Evolutionary conservation across 2,888 invertebrate genomes (phyloP), one percentile per base, ranked within the genome.

Genomic region (Brenthis hecate): DNA sequence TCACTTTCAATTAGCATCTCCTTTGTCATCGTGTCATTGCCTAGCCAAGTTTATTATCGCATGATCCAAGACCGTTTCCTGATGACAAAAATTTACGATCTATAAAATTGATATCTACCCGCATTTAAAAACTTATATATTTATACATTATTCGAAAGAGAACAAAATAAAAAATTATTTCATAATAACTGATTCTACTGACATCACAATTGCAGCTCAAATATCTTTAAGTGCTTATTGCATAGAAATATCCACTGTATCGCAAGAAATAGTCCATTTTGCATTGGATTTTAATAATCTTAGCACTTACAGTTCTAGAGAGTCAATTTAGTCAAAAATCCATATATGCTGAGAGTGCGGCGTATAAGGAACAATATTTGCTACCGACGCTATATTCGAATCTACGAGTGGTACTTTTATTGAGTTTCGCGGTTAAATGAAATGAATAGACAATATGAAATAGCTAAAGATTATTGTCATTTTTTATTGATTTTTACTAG

Each of bases 21-120:
- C 84, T 85, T 86, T 87, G 85, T 86, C 86, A 80, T 83, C 78
- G 82, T 87, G 88, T 88, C 89, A 85, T 87, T 85, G 85, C 79
- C 78, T 77, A 77, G 80, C 77, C 80, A 82, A 80, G 82, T 89
- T 90, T 89, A 89, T 81, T 78, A 84, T 91, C 85, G 91, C 91
- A 90, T 91, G 91, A 80, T 79, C 78, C 73, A 68, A 71, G 81
- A 87, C 86, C 88, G 86, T 91, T 91, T 89, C 87, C 89, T 85
- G 82, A 80, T 78, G 80, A 82, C 83, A 84, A 80, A 85, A 89
- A 89, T 91, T 90, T 88, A 90, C 86, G 85, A 87, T 82, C 91
- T 78, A 90, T 89, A 88, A 91, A 89, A 89, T 87, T 89, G 91
- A 91, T 86, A 87, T 88, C 28, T 28, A 91, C 86, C 82, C 82